Evolutionary conservation across 2,888 invertebrate species (phyloP).

Genomic region (Hydriomena furcata): DNA sequence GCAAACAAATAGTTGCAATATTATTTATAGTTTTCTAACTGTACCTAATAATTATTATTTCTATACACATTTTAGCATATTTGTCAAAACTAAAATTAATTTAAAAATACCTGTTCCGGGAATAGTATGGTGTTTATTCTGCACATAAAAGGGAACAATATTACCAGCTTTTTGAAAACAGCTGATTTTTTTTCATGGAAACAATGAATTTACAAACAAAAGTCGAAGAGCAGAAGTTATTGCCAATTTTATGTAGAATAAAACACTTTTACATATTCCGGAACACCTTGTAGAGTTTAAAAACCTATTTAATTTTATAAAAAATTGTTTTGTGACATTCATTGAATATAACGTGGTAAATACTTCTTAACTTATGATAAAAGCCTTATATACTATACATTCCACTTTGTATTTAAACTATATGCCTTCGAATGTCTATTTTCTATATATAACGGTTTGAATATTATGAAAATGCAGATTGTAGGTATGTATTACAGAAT

Average conservation of each 20-base stretch:
- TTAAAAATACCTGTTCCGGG: no score
- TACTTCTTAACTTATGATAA: constrained; percentile 74
- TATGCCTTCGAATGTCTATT: constrained; percentile 70
- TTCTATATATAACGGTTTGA: constrained; percentile 53
- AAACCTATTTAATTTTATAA: no score
- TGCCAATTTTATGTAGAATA: not conserved
- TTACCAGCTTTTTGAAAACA: no score
- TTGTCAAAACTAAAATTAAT: not conserved
- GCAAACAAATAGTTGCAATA: constrained; percentile 12
- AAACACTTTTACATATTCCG: no score
- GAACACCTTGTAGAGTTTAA: no score
- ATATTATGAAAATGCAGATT: constrained; percentile 42
- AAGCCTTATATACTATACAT: constrained; percentile 77
- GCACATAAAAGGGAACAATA: no score
- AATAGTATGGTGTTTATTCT: no score
- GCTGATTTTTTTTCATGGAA: no score
- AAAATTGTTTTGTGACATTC: not conserved
- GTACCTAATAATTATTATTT: constrained; percentile 9
- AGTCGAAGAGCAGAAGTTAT: no score
- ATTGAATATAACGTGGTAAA: constrained; percentile 35
- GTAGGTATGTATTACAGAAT: constrained; percentile 45
- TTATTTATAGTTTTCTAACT: constrained; percentile 12
- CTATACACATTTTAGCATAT: not conserved
- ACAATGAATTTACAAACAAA: no score
- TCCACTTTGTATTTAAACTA: constrained; percentile 76